These are phyloP conservation scores for Athrips mouffetella DNA, from an alignment of 2,888 invertebrate species.

Conservation along the genomic window DNA sequence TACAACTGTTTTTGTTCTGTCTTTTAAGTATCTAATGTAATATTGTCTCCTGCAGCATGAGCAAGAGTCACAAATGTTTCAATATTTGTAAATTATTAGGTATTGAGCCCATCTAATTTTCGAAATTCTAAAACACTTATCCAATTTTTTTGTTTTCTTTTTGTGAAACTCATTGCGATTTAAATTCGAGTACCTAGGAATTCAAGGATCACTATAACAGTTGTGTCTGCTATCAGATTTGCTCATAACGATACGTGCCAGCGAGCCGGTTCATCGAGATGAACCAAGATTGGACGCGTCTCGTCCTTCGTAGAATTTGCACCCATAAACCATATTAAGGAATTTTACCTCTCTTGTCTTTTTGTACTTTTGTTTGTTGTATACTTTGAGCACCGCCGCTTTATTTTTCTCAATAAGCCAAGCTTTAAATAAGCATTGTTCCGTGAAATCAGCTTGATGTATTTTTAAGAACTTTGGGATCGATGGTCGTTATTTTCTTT, in stretches of 20 bases:
- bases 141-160: background rate
- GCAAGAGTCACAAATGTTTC: too few species aligned
- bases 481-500: too few species aligned
- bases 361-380: slow-evolving; percentile 30
- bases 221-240: slow-evolving; percentile 26
- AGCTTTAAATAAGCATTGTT: slow-evolving; percentile 15
- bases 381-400: slow-evolving; percentile 30
- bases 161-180: too few species aligned
- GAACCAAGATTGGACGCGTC: slow-evolving; percentile 45
- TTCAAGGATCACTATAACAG: too few species aligned
- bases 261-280: slow-evolving; percentile 48
- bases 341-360: slow-evolving; percentile 39
- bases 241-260: too few species aligned
- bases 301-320: slow-evolving; percentile 71
- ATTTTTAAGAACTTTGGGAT: background rate
- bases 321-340: slow-evolving; percentile 46
- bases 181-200: too few species aligned
- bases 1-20: too few species aligned
- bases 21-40: too few species aligned
- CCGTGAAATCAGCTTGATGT: background rate
- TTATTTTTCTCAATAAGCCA: slow-evolving; percentile 36
- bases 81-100: too few species aligned
- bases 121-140: background rate
- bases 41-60: too few species aligned
- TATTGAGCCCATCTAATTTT: too few species aligned